Percentiles rank a stretch among this genome's conserved stretches.
These are phyloP conservation scores for Natator depressus DNA, from an alignment of 2,113 vertebrate species.

Conservation along the genomic window DNA sequence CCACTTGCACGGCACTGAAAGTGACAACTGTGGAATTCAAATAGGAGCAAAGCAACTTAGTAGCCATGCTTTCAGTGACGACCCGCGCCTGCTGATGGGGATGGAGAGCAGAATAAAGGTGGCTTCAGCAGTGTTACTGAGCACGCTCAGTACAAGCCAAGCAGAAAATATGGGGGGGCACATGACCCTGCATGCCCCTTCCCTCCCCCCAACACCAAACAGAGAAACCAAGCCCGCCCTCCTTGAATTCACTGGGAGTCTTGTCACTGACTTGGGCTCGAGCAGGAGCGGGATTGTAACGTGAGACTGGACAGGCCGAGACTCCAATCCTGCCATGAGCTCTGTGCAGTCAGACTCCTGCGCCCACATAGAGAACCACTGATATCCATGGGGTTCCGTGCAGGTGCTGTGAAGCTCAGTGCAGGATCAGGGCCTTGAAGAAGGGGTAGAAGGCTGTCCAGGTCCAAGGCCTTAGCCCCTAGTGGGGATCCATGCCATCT, in stretches of 20 bases:
- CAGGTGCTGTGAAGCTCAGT: background rate
- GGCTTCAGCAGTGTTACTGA: too few relatives aligned
- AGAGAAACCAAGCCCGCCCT: background rate
- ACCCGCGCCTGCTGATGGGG: too few relatives aligned
- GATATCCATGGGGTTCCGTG: background rate
- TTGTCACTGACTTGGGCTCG: background rate
- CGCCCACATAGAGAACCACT: background rate
- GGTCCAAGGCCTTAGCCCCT: background rate
- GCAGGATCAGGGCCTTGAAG: background rate
- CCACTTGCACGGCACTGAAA: background rate
- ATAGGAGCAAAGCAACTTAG: background rate
- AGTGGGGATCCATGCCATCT: background rate
- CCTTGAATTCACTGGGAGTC: background rate
- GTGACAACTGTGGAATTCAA: background rate
- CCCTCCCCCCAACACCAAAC: background rate
- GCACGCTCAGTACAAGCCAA: too few relatives aligned
- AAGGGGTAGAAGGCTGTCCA: background rate
- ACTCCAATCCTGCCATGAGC: background rate
- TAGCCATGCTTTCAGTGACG: background rate
- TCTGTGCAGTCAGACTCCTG: background rate
- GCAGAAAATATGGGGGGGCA: too few relatives aligned
- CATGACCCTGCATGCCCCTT: too few relatives aligned
- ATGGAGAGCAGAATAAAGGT: too few relatives aligned
- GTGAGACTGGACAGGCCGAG: background rate
- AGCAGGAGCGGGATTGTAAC: background rate